Evolutionary conservation across 2,888 invertebrate genomes (phyloP).

Genomic region (Cabera pusaria): DNA sequence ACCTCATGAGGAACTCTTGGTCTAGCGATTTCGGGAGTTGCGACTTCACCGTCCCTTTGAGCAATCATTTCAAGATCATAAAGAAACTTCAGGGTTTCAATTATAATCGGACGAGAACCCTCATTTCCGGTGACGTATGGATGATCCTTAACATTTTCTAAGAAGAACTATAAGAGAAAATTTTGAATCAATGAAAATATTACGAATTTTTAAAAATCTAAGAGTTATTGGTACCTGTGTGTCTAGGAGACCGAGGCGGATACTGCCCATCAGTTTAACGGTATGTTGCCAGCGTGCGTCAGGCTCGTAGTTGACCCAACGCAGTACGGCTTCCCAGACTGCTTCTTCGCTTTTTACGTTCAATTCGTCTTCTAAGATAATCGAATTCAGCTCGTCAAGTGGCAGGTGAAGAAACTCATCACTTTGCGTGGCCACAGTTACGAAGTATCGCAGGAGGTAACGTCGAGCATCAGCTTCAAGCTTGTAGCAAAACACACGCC

Average conservation of each 20-base stretch:
- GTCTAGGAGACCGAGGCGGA: conserved; percentile 92
- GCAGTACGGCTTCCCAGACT: conserved; percentile 93
- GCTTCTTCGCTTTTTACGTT: conserved; percentile 94
- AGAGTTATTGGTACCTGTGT: conserved; percentile 84
- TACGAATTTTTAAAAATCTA: too few relatives aligned
- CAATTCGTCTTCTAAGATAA: conserved; percentile 92
- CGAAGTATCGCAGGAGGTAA: conserved; percentile 90
- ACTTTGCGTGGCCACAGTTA: conserved; percentile 88
- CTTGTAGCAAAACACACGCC: conserved; percentile 88
- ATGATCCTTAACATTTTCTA: conserved; percentile 95
- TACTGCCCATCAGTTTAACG: conserved; percentile 90
- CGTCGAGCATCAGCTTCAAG: conserved; percentile 87
- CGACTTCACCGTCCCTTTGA: conserved; percentile 90
- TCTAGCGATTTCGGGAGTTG: conserved; percentile 92
- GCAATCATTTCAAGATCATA: conserved; percentile 96
- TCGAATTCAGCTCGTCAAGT: conserved; percentile 88
- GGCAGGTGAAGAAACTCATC: conserved; percentile 89
- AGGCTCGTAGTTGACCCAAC: conserved; percentile 93
- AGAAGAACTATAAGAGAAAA: conserved; percentile 89
- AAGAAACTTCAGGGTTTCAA: conserved; percentile 95
- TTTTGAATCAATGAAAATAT: too few relatives aligned
- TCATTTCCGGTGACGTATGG: conserved; percentile 92
- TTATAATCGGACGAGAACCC: conserved; percentile 93
- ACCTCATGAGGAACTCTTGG: conserved; percentile 93
- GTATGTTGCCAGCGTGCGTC: conserved; percentile 88